phyloP scores from a whole-genome alignment of 2,113 vertebrate species.

The Rostratula benghalensis region DNA sequence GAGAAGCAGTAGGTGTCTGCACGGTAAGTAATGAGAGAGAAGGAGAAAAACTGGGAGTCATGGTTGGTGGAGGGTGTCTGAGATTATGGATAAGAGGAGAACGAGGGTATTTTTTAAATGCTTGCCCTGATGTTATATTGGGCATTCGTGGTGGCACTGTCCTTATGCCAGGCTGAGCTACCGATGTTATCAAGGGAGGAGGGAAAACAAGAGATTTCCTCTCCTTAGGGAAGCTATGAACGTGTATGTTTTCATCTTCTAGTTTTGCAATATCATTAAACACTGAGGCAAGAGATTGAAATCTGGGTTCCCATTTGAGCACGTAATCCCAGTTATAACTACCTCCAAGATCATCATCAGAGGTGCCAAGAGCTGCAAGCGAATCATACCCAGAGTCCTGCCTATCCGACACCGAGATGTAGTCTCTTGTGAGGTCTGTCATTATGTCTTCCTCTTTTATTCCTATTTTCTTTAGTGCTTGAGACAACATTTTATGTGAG shows the following conservation, averaged over 20 bases:
- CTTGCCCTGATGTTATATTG: constrained; percentile 58
- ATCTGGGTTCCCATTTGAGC: constrained; percentile 86
- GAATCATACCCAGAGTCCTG: constrained; percentile 57
- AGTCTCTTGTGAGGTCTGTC: constrained; percentile 65
- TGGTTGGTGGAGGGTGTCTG: constrained; percentile 74
- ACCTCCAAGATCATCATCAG: constrained; percentile 63
- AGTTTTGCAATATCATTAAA: constrained; percentile 89
- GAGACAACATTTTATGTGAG: constrained; percentile 45
- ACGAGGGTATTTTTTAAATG: constrained; percentile 71
- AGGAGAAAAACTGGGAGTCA: constrained; percentile 86
- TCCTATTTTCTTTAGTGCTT: constrained; percentile 7
- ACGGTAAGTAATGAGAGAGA: constrained; percentile 83
- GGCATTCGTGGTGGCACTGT: constrained; percentile 84
- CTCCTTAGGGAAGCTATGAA: constrained; percentile 69
- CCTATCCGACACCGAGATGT: constrained; percentile 48
- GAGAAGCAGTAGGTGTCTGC: constrained; percentile 78
- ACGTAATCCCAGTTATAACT: constrained; percentile 79
- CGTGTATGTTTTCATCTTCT: constrained; percentile 79
- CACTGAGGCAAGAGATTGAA: constrained; percentile 85
- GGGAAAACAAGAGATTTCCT: constrained; percentile 79
- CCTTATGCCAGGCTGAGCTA: constrained; percentile 87
- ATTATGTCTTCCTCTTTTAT: constrained; percentile 63
- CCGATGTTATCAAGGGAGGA: constrained; percentile 87
- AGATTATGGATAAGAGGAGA: constrained; percentile 74
- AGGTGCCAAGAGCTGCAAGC: constrained; percentile 60